These are phyloP conservation scores for Conistra vaccinii DNA, from an alignment of 2,888 invertebrate species.

Conservation along the genomic window DNA sequence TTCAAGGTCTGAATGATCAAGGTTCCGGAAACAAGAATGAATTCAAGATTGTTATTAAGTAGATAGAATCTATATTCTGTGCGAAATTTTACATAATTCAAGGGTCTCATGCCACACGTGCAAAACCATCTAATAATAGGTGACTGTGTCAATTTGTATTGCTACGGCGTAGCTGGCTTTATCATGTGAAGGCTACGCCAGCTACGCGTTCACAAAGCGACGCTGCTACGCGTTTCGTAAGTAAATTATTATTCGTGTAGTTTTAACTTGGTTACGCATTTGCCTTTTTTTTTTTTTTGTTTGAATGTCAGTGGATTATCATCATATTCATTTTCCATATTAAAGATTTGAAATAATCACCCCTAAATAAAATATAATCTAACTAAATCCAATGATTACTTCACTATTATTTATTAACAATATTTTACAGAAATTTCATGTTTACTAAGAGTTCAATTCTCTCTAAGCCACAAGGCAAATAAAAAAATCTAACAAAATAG, in stretches of 20 bases:
- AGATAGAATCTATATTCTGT: background rate
- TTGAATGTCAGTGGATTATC: background rate
- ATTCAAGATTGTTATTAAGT: too few species aligned
- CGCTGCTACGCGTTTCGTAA: background rate
- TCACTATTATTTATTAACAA: background rate
- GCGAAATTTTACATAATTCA: background rate
- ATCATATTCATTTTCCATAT: background rate
- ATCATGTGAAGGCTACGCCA: background rate
- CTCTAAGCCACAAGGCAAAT: background rate
- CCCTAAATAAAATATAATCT: background rate
- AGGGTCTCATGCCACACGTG: background rate
- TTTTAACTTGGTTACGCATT: background rate
- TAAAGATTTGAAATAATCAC: background rate
- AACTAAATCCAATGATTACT: background rate
- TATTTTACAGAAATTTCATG: background rate
- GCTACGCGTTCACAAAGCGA: conserved; percentile 12
- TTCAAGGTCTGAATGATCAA: background rate
- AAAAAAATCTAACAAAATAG: background rate
- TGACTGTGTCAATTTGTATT: background rate
- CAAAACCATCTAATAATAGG: background rate
- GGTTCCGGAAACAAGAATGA: conserved; percentile 1
- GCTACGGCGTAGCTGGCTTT: conserved; percentile 24
- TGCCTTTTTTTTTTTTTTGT: background rate
- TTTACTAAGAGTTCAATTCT: background rate
- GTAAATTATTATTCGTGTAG: background rate